Evolutionary conservation across 2,888 invertebrate genomes (phyloP), one percentile per base, ranked within the genome.

Genomic region (Cheilosia pagana): DNA sequence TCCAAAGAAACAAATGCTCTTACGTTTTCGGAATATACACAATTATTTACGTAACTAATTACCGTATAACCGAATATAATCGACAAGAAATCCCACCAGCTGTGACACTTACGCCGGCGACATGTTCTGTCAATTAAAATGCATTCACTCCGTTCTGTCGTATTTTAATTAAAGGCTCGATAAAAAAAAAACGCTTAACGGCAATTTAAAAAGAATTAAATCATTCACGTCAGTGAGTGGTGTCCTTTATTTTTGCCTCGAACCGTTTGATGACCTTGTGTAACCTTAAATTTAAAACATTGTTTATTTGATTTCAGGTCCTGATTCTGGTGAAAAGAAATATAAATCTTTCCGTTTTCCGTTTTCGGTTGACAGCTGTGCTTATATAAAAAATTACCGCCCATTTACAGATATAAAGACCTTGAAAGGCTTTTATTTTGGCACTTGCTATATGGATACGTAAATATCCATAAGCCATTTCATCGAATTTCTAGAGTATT

Each of bases 381-480:
- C 6, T 21, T 14, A n/a, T 7, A 31, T n/a, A 14, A 50, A 48
- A 59, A 48, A 59, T 16, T 7, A 25, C 48, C 59, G 25, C 16
- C 70, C 70, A 70, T 70, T 50, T 59, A 59, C 25, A 23, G 70
- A 39, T 12, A 50, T 35, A 6, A 16, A 39, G 7, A 70, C 59
- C 70, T 59, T 70, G 59, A 48, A n/a, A 39, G 52, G 57, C 48
- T 39, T 57, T 12, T 4, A 19, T 12, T 50, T 23, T 25, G 10
- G 1, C 16, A 8, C 28, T 28, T 28, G 28, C 28, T n/a, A 8
- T 28, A 28, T 28, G 2, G 7, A 6, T 28, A 1, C 3, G 7
- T 10, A 23, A 8, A 1, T 25, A 5, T 28, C 10, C 23, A 10
- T 23, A n/a, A 19, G 21, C 35, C 14, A 70, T 59, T 70, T 70